These are phyloP conservation scores for Mimas tiliae DNA, from an alignment of 2,888 invertebrate genomes.

Conservation along the genomic window DNA sequence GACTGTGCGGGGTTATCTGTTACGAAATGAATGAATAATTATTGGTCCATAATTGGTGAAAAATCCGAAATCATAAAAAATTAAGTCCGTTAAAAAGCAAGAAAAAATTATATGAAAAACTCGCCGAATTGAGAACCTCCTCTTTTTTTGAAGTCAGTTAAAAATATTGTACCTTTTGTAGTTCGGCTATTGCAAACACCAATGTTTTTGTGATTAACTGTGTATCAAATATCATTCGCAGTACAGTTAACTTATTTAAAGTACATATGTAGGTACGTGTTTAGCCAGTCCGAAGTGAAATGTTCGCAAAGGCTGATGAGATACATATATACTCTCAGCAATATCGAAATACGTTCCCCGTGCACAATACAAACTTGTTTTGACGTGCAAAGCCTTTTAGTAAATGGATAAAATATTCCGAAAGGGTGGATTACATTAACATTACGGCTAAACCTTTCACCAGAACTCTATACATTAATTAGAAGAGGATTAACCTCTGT, in stretches of 20 bases:
- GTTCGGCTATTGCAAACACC: not conserved
- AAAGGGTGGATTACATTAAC: conserved; percentile 45
- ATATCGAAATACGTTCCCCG: conserved; percentile 1
- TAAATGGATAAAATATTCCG: conserved; percentile 31
- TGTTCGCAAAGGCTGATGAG: not conserved
- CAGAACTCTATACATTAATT: conserved; percentile 54
- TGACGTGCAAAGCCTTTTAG: conserved; percentile 27
- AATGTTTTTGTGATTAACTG: no score
- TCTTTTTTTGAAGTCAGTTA: no score
- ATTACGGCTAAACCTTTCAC: conserved; percentile 45
- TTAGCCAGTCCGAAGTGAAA: conserved; percentile 1
- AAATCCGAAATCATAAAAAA: no score
- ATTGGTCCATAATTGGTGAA: no score
- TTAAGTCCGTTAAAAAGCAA: no score
- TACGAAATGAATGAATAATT: no score
- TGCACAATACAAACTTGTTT: conserved; percentile 22
- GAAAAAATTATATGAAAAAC: no score
- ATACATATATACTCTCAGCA: conserved; percentile 6
- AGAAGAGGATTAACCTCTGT: conserved; percentile 51
- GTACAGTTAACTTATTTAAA: no score
- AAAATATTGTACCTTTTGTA: not conserved
- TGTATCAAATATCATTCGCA: not conserved
- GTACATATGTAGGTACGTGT: not conserved
- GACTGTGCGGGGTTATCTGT: no score
- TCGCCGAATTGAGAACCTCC: no score